A percentile compares a stretch with the other conserved stretches of the same genome.
Conservation (phyloP, 2,888 invertebrate species). For the Conops quadrifasciatus region DNA sequence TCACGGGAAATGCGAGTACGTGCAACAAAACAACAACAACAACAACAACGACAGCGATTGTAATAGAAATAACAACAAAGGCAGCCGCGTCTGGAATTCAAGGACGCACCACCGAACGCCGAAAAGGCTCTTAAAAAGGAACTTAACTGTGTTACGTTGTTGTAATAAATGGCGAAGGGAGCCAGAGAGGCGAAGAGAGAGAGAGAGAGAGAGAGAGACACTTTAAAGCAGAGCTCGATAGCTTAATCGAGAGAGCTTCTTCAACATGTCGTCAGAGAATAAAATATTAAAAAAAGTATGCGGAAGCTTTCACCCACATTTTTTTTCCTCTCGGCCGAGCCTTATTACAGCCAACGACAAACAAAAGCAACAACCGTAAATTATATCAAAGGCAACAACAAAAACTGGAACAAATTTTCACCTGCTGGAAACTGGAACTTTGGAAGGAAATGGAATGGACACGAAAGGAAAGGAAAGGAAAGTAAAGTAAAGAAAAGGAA, state of each 20-base stretch:
- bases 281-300: conserved; percentile 20
- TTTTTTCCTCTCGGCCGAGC: conserved; percentile 16
- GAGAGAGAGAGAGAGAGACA: not conserved
- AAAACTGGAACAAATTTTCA: conserved; percentile 40
- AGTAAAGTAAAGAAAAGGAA: conserved; percentile 33
- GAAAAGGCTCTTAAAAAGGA: not conserved
- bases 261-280: no score
- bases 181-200: not conserved
- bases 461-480: conserved; percentile 13
- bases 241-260: no score
- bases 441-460: conserved; percentile 41
- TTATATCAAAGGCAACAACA: conserved; percentile 3
- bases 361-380: conserved; percentile 9
- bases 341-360: conserved; percentile 32
- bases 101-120: not conserved
- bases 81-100: not conserved
- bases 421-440: conserved; percentile 50
- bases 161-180: not conserved
- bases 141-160: not conserved
- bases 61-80: not conserved
- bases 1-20: no score
- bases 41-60: not conserved
- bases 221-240: not conserved
- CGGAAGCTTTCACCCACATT: conserved; percentile 47
- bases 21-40: not conserved